Base-by-base conservation (phyloP, 1,140 invertebrate species). In the Aphelinus certus region DNA sequence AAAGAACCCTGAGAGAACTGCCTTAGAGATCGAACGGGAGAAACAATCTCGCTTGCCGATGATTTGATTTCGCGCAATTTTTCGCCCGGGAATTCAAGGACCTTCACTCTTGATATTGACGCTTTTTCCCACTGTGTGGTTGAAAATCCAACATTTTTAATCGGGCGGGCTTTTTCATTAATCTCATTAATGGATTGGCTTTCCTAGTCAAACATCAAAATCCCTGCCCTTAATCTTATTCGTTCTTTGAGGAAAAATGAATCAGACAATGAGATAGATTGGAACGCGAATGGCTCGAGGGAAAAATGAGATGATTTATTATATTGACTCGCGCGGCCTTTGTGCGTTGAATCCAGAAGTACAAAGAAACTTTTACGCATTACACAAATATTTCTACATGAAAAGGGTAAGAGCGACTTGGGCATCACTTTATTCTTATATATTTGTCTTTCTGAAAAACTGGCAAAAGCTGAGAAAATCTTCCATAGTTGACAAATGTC, bases 51-150 rank as follows among this genome's bases (percentile, higher is more conserved):
- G 49, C 9, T 56, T 3, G 43, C n/a, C 53, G 7, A 67, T 67
- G 51, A 67, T 67, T 67, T 56, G 65, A 67, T 67, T 67, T 56
- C 7, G 51, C 65, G 43, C 65, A 46, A 56, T 55, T 67, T 67
- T 55, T 65, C 63, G 63, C 63, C 3, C 48, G 63, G n/a, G 48
- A 65, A 65, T 51, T 51, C n/a, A n/a, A 49, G 62, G 62, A 64
- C 10, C 43, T 49, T 45, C 26, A 3, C 43, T 45, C 45, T 7
- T 45, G 62, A 7, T n/a, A 9, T 7, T n/a, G 62, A 64, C 47
- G 10, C 5, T 66, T 66, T 66, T 55, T 55, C 55, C 55, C 55
- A 45, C 64, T 48, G 48, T 66, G 64, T 53, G 26, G 49, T 7
- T 43, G 48, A 42, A 7, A 66, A 53, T 55, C 55, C 49, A 43